Conservation (phyloP, 2,888 invertebrate genomes). For the Blera fallax region DNA sequence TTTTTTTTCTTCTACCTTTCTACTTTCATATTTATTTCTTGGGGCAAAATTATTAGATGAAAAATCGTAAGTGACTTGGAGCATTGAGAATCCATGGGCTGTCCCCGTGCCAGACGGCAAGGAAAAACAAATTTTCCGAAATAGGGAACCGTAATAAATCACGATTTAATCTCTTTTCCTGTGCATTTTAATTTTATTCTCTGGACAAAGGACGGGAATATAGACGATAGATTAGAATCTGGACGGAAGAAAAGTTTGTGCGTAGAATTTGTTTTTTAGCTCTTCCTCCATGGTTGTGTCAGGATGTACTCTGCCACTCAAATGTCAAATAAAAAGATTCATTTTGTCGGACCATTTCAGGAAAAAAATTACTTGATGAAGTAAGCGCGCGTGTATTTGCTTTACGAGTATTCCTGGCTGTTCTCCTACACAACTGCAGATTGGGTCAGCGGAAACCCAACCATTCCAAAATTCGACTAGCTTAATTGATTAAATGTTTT, state of each 20-base stretch:
- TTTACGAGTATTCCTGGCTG: too few relatives aligned
- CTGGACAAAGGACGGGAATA: constrained; percentile 31
- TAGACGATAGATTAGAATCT: constrained; percentile 39
- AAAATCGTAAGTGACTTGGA: constrained; percentile 59
- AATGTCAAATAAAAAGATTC: constrained; percentile 35
- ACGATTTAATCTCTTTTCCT: constrained; percentile 57
- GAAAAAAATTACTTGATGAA: neutral
- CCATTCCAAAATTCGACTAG: too few relatives aligned
- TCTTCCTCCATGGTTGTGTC: neutral
- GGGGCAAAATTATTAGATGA: constrained; percentile 57
- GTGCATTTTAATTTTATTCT: constrained; percentile 56
- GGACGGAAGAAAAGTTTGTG: constrained; percentile 20
- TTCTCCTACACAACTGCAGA: too few relatives aligned
- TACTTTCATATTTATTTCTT: constrained; percentile 41
- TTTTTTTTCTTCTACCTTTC: constrained; percentile 7
- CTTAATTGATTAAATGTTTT: too few relatives aligned
- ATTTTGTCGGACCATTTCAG: neutral
- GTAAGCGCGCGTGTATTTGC: neutral
- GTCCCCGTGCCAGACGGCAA: constrained; percentile 4
- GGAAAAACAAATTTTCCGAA: constrained; percentile 49
- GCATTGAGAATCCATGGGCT: constrained; percentile 26
- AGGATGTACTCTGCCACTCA: constrained; percentile 29
- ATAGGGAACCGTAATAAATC: constrained; percentile 67
- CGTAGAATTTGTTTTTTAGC: neutral
- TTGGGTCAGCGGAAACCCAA: too few relatives aligned